Conservation (phyloP, 2,888 invertebrate species). For the Apamea sordens region DNA sequence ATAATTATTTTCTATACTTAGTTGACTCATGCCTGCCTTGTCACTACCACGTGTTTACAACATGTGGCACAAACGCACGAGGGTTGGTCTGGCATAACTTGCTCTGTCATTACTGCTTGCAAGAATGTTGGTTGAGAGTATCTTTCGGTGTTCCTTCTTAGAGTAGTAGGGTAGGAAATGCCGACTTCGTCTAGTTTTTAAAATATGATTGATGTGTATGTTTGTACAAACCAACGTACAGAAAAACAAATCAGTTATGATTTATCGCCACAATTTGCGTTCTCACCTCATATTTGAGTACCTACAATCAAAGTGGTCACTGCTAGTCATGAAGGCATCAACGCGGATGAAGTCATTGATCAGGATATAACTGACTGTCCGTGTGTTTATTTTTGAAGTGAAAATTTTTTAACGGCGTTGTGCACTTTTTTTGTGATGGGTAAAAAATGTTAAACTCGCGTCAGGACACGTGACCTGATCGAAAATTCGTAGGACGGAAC, state of each 20-base stretch:
- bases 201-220: no score
- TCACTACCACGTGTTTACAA: slow-evolving; percentile 51
- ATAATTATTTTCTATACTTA: slow-evolving; percentile 29
- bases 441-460: no score
- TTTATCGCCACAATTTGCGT: not conserved
- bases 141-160: no score
- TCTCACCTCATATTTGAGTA: not conserved
- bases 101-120: slow-evolving; percentile 28
- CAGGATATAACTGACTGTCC: not conserved
- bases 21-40: slow-evolving; percentile 56
- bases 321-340: not conserved
- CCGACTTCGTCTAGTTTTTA: no score
- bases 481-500: no score
- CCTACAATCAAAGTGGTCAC: not conserved
- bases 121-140: slow-evolving; percentile 18
- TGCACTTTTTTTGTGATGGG: no score
- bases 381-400: not conserved
- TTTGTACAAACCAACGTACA: no score
- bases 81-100: slow-evolving; percentile 37
- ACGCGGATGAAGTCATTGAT: not conserved
- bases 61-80: slow-evolving; percentile 38
- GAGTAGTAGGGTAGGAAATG: no score
- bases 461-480: no score
- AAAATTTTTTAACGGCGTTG: no score
- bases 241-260: not conserved